Evolutionary conservation across 2,888 invertebrate species (phyloP).

Genomic region (Mythimna impura): DNA sequence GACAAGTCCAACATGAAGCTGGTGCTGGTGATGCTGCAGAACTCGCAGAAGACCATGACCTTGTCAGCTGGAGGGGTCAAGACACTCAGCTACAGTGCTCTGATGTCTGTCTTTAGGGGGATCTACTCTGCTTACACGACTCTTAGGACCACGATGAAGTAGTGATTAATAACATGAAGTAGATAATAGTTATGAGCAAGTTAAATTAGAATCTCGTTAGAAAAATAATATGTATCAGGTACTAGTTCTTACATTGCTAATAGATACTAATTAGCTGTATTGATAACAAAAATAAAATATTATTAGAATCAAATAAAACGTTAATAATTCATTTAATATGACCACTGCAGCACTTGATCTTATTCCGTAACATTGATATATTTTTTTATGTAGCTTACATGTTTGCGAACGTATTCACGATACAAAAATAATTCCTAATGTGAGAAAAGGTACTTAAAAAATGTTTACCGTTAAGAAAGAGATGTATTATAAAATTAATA

Average conservation of each 20-base stretch:
- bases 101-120: conserved; percentile 75
- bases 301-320: neutral
- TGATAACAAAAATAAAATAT: neutral
- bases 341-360: neutral
- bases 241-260: neutral
- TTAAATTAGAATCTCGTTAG: too few species aligned
- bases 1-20: conserved; percentile 75
- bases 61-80: conserved; percentile 80
- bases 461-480: too few species aligned
- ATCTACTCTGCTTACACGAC: conserved; percentile 81
- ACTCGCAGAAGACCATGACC: conserved; percentile 75
- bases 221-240: too few species aligned
- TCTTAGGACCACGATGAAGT: conserved; percentile 71
- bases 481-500: too few species aligned
- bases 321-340: neutral
- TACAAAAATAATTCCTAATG: too few species aligned
- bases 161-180: neutral
- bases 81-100: conserved; percentile 70
- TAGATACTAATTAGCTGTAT: neutral
- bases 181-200: too few species aligned
- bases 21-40: conserved; percentile 75
- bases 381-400: too few species aligned
- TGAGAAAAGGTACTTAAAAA: too few species aligned
- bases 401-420: too few species aligned
- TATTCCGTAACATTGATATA: neutral